Evolutionary conservation across 2,797 vertebrate genomes (phyloP), one percentile per base, ranked within the genome.

Genomic region (Ctenopoma multispine): DNA sequence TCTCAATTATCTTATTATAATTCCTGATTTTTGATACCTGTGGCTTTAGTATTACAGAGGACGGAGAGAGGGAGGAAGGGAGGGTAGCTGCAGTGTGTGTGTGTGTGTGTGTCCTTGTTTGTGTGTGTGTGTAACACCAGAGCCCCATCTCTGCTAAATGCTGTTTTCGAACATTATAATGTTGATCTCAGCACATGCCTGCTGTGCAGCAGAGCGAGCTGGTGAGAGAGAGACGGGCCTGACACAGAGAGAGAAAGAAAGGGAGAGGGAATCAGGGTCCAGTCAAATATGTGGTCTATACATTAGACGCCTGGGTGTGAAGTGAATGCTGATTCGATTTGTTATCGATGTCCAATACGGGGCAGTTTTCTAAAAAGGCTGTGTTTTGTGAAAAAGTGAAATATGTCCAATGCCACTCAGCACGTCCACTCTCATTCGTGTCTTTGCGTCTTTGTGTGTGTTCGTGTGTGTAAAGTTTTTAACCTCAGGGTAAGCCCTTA

Each of bases 131-230:
- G 69, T 57, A 71, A 82, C 63, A 51, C 59, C 77, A 84, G 87
- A 87, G 81, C 82, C 82, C 78, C 83, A 69, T 88, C 81, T 50
- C 73, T 69, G 80, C 83, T 84, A 85, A 88, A 91, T 78, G 86
- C 92, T 93, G 92, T 93, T 94, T 94, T 93, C 84, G 83, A 91
- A 82, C 89, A 84, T 93, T 89, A 92, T 94, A 94, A 89, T 93
- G 94, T 93, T 77, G 91, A 93, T 91, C 91, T 94, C 94, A 95
- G 94, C 94, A 94, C 91, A 94, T 94, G 92, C 92, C 92, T 92
- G 90, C 85, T 91, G 90, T 76, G 82, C 92, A 90, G 86, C 81
- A 90, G 89, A 91, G 94, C 91, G 93, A 92, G 87, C 85, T 88
- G 90, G 91, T 92, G 92, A 91, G 91, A 89, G 88, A 62, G 74